A percentile compares a stretch with the other conserved stretches of the same genome.
These are phyloP conservation scores for Drosophila merina DNA, from an alignment of 2,888 invertebrate species.

Conservation along the genomic window DNA sequence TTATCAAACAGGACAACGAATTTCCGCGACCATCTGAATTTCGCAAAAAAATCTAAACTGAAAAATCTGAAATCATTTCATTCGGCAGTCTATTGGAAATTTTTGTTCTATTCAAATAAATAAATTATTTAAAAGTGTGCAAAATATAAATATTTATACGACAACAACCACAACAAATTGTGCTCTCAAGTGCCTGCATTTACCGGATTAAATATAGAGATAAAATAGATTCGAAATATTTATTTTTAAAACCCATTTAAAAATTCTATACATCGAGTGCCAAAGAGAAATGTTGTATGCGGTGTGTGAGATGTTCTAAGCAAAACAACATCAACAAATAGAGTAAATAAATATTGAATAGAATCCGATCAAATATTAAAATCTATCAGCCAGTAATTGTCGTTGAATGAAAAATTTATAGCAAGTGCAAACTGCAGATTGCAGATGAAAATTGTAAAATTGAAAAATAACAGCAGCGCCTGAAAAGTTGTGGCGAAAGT, in stretches of 20 bases:
- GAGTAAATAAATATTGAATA: conserved; percentile 14
- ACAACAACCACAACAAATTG: conserved; percentile 2
- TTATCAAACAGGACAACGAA: conserved; percentile 27
- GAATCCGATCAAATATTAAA: conserved; percentile 28
- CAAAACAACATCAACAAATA: conserved; percentile 11
- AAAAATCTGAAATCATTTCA: conserved; percentile 3
- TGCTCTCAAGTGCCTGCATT: conserved; percentile 48
- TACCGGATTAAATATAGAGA: conserved; percentile 17
- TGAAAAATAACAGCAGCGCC: conserved; percentile 23
- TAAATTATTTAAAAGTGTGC: not conserved
- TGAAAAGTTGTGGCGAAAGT: conserved; percentile 28
- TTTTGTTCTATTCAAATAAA: not conserved
- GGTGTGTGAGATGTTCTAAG: not conserved
- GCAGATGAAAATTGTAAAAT: conserved; percentile 25
- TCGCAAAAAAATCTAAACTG: conserved; percentile 11
- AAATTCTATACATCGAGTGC: conserved; percentile 32
- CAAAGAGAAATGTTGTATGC: conserved; percentile 28
- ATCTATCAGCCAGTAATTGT: conserved; percentile 15
- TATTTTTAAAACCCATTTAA: conserved; percentile 34
- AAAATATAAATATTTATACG: not conserved
- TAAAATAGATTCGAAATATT: conserved; percentile 19
- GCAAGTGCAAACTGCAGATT: conserved; percentile 29
- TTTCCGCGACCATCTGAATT: conserved; percentile 39
- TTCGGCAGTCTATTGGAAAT: conserved; percentile 4
- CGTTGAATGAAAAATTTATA: conserved; percentile 30